Percentiles rank a stretch among this genome's conserved stretches.
phyloP scores from a whole-genome alignment of 1,140 invertebrate species.

The Ostrea denselamellosa region DNA sequence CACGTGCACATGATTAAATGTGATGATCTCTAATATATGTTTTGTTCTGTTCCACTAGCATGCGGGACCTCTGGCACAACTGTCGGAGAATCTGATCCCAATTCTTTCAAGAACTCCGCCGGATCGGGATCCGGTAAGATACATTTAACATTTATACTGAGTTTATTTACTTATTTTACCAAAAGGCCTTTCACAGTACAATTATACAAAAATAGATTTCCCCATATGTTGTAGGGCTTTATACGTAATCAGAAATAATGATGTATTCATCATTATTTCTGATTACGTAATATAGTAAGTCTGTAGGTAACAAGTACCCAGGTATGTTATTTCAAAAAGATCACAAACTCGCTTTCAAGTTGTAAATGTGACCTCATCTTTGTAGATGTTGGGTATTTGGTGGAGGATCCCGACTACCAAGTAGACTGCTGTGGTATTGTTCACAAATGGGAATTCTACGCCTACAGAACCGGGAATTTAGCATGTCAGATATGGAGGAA shows the following conservation, averaged over 20 bases:
- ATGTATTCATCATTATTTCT: too few relatives aligned
- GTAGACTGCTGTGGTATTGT: slow-evolving; percentile 42
- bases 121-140: slow-evolving; percentile 8
- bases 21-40: neutral
- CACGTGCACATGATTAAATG: too few relatives aligned
- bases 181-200: neutral
- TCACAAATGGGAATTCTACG: slow-evolving; percentile 42
- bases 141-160: neutral
- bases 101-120: neutral
- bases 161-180: neutral
- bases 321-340: too few relatives aligned
- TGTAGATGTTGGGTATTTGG: slow-evolving; percentile 33
- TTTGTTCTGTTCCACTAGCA: neutral
- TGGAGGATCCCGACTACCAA: slow-evolving; percentile 40
- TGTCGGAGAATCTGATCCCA: neutral
- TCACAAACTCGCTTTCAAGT: too few relatives aligned
- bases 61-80: neutral
- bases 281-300: too few relatives aligned
- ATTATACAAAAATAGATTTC: neutral
- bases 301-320: too few relatives aligned
- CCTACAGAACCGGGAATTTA: neutral
- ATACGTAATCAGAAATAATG: too few relatives aligned
- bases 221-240: neutral
- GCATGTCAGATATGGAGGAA: slow-evolving; percentile 41
- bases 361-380: neutral